These are phyloP conservation scores for Blera fallax DNA, from an alignment of 2,888 invertebrate species.

Conservation along the genomic window DNA sequence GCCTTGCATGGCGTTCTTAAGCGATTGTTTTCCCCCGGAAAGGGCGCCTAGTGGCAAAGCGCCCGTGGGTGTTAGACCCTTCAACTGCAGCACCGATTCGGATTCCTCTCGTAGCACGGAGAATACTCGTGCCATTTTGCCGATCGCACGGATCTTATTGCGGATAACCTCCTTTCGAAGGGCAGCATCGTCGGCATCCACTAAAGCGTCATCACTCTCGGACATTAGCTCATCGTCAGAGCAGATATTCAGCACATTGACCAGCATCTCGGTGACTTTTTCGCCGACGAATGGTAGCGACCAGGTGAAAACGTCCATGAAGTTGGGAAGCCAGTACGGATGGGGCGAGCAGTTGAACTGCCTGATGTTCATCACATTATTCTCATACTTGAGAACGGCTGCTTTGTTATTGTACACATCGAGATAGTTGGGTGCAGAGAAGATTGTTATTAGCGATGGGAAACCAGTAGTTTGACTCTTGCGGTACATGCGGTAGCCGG, in stretches of 20 bases:
- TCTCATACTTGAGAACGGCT: constrained; percentile 99
- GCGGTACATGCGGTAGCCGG: constrained; percentile 98
- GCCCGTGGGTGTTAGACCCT: constrained; percentile 99
- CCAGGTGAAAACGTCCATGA: constrained; percentile 99
- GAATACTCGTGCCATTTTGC: constrained; percentile 99
- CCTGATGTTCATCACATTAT: constrained; percentile 99
- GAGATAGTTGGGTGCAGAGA: constrained; percentile 99
- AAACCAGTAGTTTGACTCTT: constrained; percentile 99
- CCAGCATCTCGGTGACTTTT: constrained; percentile 99
- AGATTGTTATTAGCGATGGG: constrained; percentile 99
- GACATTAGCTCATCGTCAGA: constrained; percentile 99
- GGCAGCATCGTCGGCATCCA: constrained; percentile 91
- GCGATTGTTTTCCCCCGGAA: constrained; percentile 97
- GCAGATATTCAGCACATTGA: constrained; percentile 99
- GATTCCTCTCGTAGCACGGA: constrained; percentile 99
- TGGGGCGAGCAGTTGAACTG: constrained; percentile 99
- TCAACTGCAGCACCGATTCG: constrained; percentile 98
- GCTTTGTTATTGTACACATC: constrained; percentile 99
- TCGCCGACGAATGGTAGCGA: constrained; percentile 99
- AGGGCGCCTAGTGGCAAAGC: constrained; percentile 97
- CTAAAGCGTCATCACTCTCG: constrained; percentile 88
- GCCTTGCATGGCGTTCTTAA: constrained; percentile 97
- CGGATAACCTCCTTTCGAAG: constrained; percentile 99
- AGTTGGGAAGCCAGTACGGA: constrained; percentile 99
- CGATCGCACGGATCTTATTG: constrained; percentile 99